Evolutionary conservation across 2,113 vertebrate genomes (phyloP), one percentile per base, ranked within the genome.

Genomic region (Sinocyclocheilus anshuiensis): DNA sequence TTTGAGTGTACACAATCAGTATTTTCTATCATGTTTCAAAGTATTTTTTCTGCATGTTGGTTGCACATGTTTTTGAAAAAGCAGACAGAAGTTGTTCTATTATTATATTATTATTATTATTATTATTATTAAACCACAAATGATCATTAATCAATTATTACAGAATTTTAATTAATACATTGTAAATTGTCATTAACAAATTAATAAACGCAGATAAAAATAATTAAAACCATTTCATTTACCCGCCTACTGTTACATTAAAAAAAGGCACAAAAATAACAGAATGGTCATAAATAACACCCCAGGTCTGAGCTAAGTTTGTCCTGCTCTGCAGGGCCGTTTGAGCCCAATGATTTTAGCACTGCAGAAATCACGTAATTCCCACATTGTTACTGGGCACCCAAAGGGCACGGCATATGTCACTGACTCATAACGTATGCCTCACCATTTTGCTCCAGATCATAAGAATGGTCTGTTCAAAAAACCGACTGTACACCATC

Each of bases 341-440:
- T 82, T 82, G 63, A 53, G 65, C 65, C 26, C 29, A 71, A 55
- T 48, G 20, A 82, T 65, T 71, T 67, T 82, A 36, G 81, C 63
- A 1, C 80, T 22, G 45, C 63, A 71, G 80, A 82, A 71, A 55
- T 76, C 53, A 77, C 84, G 72, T 82, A 57, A 77, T 87, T 65
- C 86, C 84, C 86, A 83, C 39, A 65, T 75, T 78, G 87, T 86
- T 88, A 86, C 71, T 36, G 81, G 88, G 86, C 88, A 89, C 88
- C 86, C 88, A 72, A 84, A 84, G 84, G 72, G 86, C 83, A 83
- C 39, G n/a, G 72, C 86, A 87, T 85, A 89, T 82, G 85, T 65
- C 86, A 85, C 77, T 89, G 88, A 87, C 83, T 89, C 88, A 89
- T 67, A 87, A 81, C 86, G 22, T 87, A 87, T 87, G 88, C 83